Conservation (phyloP, 2,888 invertebrate species). For the Epistrophe grossulariae region DNA sequence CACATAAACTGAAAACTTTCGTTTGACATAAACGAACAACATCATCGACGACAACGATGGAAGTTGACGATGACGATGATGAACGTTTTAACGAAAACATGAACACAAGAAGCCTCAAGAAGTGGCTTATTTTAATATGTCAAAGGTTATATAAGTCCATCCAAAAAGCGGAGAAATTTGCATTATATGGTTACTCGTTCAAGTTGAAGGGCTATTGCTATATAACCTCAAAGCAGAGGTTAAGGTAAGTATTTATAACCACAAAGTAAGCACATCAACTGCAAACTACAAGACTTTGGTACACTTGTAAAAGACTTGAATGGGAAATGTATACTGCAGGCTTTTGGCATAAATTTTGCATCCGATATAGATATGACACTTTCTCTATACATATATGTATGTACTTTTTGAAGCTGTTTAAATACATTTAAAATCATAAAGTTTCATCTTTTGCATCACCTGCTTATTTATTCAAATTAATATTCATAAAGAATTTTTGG, state of each 20-base stretch:
- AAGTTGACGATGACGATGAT: conserved; percentile 14
- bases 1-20: conserved; percentile 19
- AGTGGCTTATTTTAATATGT: conserved; percentile 45
- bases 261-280: conserved; percentile 21
- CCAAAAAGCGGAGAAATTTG: not conserved
- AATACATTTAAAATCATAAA: not conserved
- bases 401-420: not conserved
- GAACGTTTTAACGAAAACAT: conserved; percentile 1
- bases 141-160: conserved; percentile 15
- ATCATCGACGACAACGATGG: conserved; percentile 1
- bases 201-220: too few relatives aligned
- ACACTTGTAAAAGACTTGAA: not conserved
- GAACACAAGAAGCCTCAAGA: conserved; percentile 14
- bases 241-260: not conserved
- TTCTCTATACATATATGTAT: too few relatives aligned
- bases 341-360: not conserved
- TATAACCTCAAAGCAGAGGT: not conserved
- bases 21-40: conserved; percentile 37
- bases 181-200: conserved; percentile 14
- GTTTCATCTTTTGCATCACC: not conserved
- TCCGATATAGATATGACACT: not conserved
- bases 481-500: not conserved
- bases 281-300: not conserved
- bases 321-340: not conserved
- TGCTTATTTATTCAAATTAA: not conserved